phyloP scores from a whole-genome alignment of 2,797 vertebrate species.

The Pseudopleuronectes americanus region DNA sequence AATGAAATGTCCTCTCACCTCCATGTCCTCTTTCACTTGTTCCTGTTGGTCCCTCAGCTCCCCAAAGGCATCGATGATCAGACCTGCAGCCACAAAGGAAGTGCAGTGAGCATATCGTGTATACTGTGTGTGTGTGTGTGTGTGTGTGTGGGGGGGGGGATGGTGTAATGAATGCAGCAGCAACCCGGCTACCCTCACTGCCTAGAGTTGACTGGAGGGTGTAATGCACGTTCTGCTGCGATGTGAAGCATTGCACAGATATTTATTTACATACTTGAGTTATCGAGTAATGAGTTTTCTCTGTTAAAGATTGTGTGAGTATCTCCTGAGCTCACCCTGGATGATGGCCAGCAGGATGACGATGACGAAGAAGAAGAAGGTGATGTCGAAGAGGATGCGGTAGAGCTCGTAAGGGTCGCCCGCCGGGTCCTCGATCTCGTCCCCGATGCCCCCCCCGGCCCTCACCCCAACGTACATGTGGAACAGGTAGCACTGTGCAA shows the following conservation, averaged over 20 bases:
- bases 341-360: slow-evolving; percentile 99
- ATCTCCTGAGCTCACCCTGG: slow-evolving; percentile 84
- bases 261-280: neutral
- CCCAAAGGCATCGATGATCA: slow-evolving; percentile 99
- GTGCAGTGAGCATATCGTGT: neutral
- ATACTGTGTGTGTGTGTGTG: neutral
- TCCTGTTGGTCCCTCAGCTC: slow-evolving; percentile 99
- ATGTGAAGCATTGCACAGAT: neutral
- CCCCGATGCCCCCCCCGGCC: slow-evolving; percentile 98
- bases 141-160: no score
- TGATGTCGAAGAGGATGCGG: slow-evolving; percentile 98
- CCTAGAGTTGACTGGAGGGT: neutral
- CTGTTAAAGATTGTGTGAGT: neutral
- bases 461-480: slow-evolving; percentile 99
- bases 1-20: slow-evolving; percentile 82
- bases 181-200: neutral
- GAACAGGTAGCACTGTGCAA: slow-evolving; percentile 93
- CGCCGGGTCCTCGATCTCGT: slow-evolving; percentile 98
- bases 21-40: slow-evolving; percentile 99
- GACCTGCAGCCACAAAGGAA: slow-evolving; percentile 82
- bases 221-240: neutral
- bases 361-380: slow-evolving; percentile 99
- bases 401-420: slow-evolving; percentile 98
- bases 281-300: neutral
- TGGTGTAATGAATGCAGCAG: slow-evolving; percentile 1